These are phyloP conservation scores for Lipotes vexillifer DNA, from an alignment of 2,113 vertebrate species.

Conservation along the genomic window DNA sequence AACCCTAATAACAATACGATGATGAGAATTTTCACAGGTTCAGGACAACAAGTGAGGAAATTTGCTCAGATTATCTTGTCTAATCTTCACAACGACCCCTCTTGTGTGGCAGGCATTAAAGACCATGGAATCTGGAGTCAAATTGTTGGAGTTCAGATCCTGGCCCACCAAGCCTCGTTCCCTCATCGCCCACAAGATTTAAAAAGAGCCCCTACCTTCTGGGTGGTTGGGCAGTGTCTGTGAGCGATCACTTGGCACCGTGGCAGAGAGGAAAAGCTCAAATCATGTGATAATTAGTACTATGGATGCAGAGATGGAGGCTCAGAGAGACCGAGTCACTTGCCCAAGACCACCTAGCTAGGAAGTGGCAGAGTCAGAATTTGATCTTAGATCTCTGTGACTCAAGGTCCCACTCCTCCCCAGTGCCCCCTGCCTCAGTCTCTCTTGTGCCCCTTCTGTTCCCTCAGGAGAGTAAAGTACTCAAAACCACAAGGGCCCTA, in stretches of 20 bases:
- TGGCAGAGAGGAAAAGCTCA: not conserved
- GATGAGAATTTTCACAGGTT: fast-evolving
- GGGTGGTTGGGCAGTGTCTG: not conserved
- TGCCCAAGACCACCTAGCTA: not conserved
- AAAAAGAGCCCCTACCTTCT: not conserved
- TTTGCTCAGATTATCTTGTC: not conserved
- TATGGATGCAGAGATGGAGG: not conserved
- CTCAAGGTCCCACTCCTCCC: not conserved
- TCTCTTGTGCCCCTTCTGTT: not conserved
- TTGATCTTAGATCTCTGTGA: not conserved
- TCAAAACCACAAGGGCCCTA: not conserved
- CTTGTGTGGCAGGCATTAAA: too few species aligned
- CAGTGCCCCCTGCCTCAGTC: not conserved
- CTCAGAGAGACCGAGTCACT: not conserved
- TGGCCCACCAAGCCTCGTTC: fast-evolving
- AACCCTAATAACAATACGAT: fast-evolving
- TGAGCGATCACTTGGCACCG: not conserved
- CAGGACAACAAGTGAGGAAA: fast-evolving
- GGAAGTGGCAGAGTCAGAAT: not conserved
- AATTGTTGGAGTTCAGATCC: fast-evolving
- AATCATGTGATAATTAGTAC: not conserved
- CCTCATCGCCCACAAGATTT: not conserved
- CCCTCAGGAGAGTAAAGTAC: not conserved
- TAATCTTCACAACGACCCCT: not conserved
- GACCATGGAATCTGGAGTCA: too few species aligned